Evolutionary conservation across 2,113 vertebrate species (phyloP).

Genomic region (Myiozetetes cayanensis): DNA sequence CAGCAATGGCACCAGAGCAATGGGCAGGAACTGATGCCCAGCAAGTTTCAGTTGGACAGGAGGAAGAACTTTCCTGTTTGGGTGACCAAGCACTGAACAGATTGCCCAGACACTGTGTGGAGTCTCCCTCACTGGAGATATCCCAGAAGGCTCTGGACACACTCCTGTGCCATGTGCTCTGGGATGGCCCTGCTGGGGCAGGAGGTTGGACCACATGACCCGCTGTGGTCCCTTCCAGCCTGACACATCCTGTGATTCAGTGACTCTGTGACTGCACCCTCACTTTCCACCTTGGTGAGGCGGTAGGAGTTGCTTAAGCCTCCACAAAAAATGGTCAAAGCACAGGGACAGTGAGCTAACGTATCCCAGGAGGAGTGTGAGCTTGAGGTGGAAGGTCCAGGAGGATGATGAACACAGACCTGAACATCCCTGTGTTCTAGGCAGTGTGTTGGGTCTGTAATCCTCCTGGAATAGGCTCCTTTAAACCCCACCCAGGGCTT

Average conservation of each 20-base stretch:
- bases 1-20: neutral
- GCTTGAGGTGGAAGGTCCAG: neutral
- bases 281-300: neutral
- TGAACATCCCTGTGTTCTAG: neutral
- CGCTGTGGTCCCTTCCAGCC: neutral
- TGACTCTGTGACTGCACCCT: neutral
- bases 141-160: neutral
- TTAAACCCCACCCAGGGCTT: neutral
- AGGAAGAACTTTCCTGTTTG: neutral
- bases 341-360: neutral
- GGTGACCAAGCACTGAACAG: neutral
- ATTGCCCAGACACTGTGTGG: neutral
- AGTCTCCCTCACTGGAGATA: neutral
- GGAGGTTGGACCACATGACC: rapidly evolving
- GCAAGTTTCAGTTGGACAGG: neutral
- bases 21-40: neutral
- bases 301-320: neutral
- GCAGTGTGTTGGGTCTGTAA: neutral
- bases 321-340: neutral
- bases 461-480: neutral
- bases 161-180: neutral
- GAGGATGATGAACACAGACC: neutral
- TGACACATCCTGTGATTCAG: neutral
- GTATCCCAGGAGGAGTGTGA: neutral
- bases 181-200: neutral